phyloP scores from a whole-genome alignment of 2,888 invertebrate genomes.

The Agonopterix heracliana region DNA sequence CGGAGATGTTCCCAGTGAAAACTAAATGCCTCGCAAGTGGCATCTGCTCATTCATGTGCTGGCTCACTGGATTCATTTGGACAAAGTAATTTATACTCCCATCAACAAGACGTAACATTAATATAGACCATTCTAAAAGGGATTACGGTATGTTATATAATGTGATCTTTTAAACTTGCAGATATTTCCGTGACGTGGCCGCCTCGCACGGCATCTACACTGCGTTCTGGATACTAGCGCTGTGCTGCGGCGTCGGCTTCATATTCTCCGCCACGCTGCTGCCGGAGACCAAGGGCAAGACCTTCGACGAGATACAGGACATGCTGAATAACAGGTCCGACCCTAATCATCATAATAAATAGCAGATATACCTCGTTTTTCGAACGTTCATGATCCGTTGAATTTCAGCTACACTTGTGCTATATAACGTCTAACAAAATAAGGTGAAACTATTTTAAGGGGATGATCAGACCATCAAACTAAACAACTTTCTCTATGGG shows the following conservation, averaged over 20 bases:
- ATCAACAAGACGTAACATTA: no score
- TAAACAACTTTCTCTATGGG: no score
- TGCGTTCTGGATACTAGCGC: conserved; percentile 79
- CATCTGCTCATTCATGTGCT: conserved; percentile 85
- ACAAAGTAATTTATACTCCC: no score
- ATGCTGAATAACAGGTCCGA: conserved; percentile 67
- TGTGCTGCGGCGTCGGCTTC: conserved; percentile 78
- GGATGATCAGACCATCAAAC: no score
- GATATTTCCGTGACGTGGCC: conserved; percentile 73
- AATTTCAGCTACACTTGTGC: neutral
- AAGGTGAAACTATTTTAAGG: no score
- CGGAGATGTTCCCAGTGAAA: conserved; percentile 73
- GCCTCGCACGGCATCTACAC: conserved; percentile 77
- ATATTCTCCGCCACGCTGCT: conserved; percentile 76
- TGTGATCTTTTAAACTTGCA: conserved; percentile 21
- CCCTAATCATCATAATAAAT: no score
- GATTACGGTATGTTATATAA: neutral
- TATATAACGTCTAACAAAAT: no score
- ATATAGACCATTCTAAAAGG: no score
- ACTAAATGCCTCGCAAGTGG: conserved; percentile 85
- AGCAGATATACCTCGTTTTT: neutral
- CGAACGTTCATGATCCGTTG: conserved; percentile 1
- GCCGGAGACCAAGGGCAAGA: conserved; percentile 83
- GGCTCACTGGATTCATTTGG: conserved; percentile 80
- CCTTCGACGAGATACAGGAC: conserved; percentile 81